phyloP scores from a whole-genome alignment of 2,113 vertebrate species.

The Gasterosteus aculeatus region DNA sequence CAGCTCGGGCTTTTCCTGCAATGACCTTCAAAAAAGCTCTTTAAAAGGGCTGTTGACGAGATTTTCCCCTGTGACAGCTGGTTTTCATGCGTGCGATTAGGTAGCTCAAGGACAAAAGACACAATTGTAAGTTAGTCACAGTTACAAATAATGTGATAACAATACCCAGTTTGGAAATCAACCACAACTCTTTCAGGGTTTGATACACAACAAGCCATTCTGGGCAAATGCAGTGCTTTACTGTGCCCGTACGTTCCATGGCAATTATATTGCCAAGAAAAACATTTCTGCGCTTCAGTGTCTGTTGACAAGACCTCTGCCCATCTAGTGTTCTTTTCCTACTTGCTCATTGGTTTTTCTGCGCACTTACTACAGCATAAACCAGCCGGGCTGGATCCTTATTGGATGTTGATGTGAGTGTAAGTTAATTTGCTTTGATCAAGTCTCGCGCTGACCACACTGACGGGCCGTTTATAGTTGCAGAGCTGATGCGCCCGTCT shows the following conservation, averaged over 20 bases:
- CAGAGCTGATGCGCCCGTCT: conserved; percentile 10
- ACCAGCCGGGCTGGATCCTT: neutral
- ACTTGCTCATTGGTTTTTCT: conserved; percentile 14
- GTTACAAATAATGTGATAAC: neutral
- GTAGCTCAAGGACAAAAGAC: neutral
- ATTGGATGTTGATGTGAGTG: conserved; percentile 5
- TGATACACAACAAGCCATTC: conserved; percentile 26
- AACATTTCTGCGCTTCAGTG: conserved; percentile 47
- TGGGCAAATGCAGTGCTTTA: conserved; percentile 40
- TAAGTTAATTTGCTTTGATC: neutral
- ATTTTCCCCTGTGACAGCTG: neutral
- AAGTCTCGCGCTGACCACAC: conserved; percentile 7
- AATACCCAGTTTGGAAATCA: conserved; percentile 2
- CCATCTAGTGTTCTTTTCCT: conserved; percentile 43
- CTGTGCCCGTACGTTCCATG: conserved; percentile 55
- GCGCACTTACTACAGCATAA: neutral
- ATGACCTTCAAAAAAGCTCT: neutral
- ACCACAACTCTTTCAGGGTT: conserved; percentile 27
- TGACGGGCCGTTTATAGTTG: conserved; percentile 26
- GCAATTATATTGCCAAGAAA: conserved; percentile 55
- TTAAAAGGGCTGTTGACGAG: neutral
- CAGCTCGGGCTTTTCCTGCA: neutral
- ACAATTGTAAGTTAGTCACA: neutral
- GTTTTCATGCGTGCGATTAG: neutral
- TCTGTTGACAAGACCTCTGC: conserved; percentile 41